Conservation (phyloP, 2,888 invertebrate species). For the Tetranychus piercei region DNA sequence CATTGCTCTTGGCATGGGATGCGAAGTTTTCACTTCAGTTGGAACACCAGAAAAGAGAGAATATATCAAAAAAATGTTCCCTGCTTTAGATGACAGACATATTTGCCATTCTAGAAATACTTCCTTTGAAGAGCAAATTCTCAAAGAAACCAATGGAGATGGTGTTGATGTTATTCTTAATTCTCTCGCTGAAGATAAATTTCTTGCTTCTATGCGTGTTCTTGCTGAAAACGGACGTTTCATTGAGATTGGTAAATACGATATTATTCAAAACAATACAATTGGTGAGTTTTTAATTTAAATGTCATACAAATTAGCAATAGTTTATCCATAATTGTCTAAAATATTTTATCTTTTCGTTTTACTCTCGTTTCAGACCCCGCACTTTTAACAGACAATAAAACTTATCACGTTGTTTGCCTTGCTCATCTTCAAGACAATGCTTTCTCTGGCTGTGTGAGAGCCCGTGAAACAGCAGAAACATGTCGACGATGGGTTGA, state of each 20-base stretch:
- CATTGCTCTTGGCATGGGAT: constrained; percentile 35
- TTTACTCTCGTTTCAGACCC: not conserved
- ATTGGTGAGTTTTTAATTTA: constrained; percentile 39
- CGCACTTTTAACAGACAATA: not conserved
- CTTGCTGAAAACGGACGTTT: constrained; percentile 80
- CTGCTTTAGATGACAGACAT: constrained; percentile 32
- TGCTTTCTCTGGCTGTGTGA: not conserved
- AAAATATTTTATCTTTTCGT: not conserved
- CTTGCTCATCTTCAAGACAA: constrained; percentile 10
- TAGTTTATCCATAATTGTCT: not conserved
- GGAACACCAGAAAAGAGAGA: constrained; percentile 30
- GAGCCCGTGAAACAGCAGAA: not conserved
- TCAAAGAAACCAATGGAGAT: constrained; percentile 61
- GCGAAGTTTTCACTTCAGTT: constrained; percentile 36
- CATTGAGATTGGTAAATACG: constrained; percentile 92
- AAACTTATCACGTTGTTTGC: constrained; percentile 8
- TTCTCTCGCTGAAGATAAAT: constrained; percentile 83
- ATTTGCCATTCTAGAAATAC: constrained; percentile 35
- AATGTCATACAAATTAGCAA: constrained; percentile 27
- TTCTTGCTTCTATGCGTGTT: constrained; percentile 80
- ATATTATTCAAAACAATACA: constrained; percentile 68
- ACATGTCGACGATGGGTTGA: not conserved
- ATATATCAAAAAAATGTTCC: constrained; percentile 35
- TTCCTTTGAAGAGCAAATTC: constrained; percentile 53
- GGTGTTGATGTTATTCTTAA: constrained; percentile 38